Percentiles rank a stretch among this genome's conserved stretches.
phyloP scores from a whole-genome alignment of 2,113 vertebrate species.

The Chionodraco myersi region DNA sequence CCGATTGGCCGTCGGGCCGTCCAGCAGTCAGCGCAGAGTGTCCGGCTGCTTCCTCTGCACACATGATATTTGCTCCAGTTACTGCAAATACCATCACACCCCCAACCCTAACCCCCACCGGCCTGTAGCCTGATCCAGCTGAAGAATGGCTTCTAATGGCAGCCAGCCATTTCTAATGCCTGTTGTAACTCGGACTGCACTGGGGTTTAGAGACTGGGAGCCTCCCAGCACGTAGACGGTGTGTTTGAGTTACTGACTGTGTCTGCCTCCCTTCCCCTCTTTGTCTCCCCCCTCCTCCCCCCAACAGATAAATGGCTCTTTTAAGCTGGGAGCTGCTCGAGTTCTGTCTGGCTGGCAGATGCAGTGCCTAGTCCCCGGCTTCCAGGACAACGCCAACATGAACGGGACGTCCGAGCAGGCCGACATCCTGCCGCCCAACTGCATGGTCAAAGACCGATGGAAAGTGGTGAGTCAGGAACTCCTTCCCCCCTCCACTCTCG shows the following conservation, averaged over 20 bases:
- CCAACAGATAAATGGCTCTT: conserved; percentile 95
- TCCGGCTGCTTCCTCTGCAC: conserved; percentile 62
- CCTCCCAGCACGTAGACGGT: not conserved
- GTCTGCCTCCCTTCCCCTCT: not conserved
- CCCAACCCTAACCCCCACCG: conserved; percentile 18
- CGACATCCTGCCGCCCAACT: conserved; percentile 98
- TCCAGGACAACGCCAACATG: conserved; percentile 98
- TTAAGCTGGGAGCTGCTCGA: conserved; percentile 93
- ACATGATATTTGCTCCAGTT: conserved; percentile 76
- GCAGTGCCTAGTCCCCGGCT: conserved; percentile 96
- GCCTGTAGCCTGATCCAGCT: conserved; percentile 73
- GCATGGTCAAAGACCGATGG: conserved; percentile 98
- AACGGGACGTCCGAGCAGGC: conserved; percentile 96
- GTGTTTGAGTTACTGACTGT: not conserved
- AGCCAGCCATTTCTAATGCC: conserved; percentile 63
- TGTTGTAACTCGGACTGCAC: conserved; percentile 48
- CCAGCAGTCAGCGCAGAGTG: conserved; percentile 25
- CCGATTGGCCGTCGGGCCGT: not conserved
- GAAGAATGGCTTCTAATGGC: conserved; percentile 76
- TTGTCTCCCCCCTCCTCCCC: not conserved
- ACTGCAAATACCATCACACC: conserved; percentile 74
- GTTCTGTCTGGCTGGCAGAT: conserved; percentile 93
- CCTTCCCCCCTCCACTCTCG: not conserved
- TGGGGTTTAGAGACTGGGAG: conserved; percentile 33
- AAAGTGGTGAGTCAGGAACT: conserved; percentile 92